Percentiles rank a stretch among this genome's conserved stretches.
These are phyloP conservation scores for Gymnocheta viridis DNA, from an alignment of 2,888 invertebrate genomes.

Conservation along the genomic window DNA sequence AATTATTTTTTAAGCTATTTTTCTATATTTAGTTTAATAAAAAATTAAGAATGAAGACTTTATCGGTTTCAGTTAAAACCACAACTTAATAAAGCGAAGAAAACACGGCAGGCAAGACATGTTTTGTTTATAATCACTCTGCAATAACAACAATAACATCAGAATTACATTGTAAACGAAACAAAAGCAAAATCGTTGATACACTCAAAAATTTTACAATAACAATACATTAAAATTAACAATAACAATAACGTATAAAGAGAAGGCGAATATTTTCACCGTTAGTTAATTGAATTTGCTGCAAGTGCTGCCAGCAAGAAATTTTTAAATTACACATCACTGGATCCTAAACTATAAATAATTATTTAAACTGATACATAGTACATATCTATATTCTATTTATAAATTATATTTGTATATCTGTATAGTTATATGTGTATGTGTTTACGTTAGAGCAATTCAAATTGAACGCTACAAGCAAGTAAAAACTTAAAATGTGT, in stretches of 20 bases:
- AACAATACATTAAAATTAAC: too few relatives aligned
- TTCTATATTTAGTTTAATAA: neutral
- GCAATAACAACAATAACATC: neutral
- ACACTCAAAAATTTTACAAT: neutral
- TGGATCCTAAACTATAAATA: neutral
- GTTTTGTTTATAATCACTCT: constrained; percentile 40
- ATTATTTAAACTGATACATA: too few relatives aligned
- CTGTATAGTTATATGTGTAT: too few relatives aligned
- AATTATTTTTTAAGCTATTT: neutral
- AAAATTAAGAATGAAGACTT: neutral
- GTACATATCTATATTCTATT: too few relatives aligned
- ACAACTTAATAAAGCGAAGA: neutral
- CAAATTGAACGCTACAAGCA: too few relatives aligned
- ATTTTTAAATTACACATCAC: neutral
- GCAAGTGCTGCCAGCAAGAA: neutral
- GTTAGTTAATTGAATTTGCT: constrained; percentile 10
- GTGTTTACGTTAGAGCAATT: too few relatives aligned
- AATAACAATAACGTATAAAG: neutral
- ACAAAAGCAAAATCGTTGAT: neutral
- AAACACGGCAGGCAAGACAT: neutral
- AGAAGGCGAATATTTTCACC: neutral
- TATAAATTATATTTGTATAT: too few relatives aligned
- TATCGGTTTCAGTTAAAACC: neutral
- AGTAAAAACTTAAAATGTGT: too few relatives aligned
- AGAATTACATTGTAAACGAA: constrained; percentile 4